Conservation (phyloP, 2,888 invertebrate genomes). For the Euspilapteryx auroguttella region DNA sequence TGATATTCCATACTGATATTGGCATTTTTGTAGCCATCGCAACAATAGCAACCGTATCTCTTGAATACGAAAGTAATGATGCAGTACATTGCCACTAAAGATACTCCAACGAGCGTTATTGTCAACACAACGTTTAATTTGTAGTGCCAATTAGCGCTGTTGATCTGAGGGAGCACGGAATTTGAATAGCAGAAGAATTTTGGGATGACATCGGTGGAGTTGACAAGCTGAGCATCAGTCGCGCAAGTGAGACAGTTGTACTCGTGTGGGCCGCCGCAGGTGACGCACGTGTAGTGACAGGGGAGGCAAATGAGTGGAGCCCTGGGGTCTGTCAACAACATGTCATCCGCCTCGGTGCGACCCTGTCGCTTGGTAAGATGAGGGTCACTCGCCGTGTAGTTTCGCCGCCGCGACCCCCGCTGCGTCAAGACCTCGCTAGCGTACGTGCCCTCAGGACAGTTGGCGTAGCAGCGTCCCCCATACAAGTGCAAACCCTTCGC, state of each 20-base stretch:
- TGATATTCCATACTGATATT: slow-evolving; percentile 36
- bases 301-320: slow-evolving; percentile 55
- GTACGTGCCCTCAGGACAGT: slow-evolving; percentile 60
- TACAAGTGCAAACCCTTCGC: slow-evolving; percentile 61
- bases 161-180: slow-evolving; percentile 36
- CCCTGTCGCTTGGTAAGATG: slow-evolving; percentile 22
- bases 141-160: slow-evolving; percentile 43
- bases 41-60: slow-evolving; percentile 16
- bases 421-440: slow-evolving; percentile 36
- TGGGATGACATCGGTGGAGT: slow-evolving; percentile 31
- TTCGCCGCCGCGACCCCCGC: slow-evolving; percentile 39
- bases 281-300: slow-evolving; percentile 77
- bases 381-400: slow-evolving; percentile 31
- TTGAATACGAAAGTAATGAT: slow-evolving; percentile 22
- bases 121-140: slow-evolving; percentile 37
- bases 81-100: slow-evolving; percentile 22
- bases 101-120: slow-evolving; percentile 26
- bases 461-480: slow-evolving; percentile 60
- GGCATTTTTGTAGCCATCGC: slow-evolving; percentile 23
- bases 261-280: slow-evolving; percentile 69
- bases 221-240: slow-evolving; percentile 63
- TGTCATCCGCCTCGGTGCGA: slow-evolving; percentile 34
- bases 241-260: slow-evolving; percentile 70
- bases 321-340: slow-evolving; percentile 27
- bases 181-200: slow-evolving; percentile 54